phyloP scores from a whole-genome alignment of 35 echinoderm and acorn worm species.

The Diadema setosum region DNA sequence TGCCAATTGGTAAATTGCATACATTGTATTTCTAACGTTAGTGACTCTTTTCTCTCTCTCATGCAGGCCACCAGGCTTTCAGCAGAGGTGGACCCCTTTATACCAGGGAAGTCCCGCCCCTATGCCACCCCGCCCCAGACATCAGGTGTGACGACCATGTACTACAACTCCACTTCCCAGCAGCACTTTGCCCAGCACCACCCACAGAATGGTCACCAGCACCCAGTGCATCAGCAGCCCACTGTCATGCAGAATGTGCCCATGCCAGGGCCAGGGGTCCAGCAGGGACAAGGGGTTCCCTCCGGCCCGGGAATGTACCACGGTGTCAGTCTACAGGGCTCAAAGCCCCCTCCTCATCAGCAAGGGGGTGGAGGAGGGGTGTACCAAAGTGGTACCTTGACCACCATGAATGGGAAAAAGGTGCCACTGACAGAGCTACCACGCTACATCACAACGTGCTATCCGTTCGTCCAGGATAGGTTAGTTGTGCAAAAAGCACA shows the following conservation, averaged over 20 bases:
- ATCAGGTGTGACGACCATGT: not conserved
- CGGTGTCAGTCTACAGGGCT: not conserved
- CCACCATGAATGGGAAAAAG: conserved; percentile 1
- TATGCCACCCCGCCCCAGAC: not conserved
- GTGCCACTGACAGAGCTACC: conserved; percentile 42
- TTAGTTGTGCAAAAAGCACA: no score
- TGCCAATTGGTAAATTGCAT: not conserved
- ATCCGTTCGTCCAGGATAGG: conserved; percentile 71
- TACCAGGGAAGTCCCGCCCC: conserved; percentile 1
- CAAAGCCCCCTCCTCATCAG: not conserved
- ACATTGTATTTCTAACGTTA: not conserved
- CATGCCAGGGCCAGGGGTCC: not conserved
- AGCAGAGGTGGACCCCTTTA: conserved; percentile 58
- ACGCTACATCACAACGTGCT: conserved; percentile 56
- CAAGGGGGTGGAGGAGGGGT: not conserved
- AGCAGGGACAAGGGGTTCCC: not conserved
- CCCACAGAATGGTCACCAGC: not conserved
- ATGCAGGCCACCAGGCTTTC: conserved; percentile 41
- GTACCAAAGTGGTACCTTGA: not conserved
- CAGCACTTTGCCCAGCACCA: conserved; percentile 28
- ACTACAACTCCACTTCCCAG: not conserved
- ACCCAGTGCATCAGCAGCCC: not conserved
- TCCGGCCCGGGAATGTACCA: not conserved
- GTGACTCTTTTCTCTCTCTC: not conserved
- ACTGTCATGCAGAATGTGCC: not conserved